Evolutionary conservation across 2,888 invertebrate species (phyloP), one percentile per base, ranked within the genome.

Genomic region (Drosophila phalerata): DNA sequence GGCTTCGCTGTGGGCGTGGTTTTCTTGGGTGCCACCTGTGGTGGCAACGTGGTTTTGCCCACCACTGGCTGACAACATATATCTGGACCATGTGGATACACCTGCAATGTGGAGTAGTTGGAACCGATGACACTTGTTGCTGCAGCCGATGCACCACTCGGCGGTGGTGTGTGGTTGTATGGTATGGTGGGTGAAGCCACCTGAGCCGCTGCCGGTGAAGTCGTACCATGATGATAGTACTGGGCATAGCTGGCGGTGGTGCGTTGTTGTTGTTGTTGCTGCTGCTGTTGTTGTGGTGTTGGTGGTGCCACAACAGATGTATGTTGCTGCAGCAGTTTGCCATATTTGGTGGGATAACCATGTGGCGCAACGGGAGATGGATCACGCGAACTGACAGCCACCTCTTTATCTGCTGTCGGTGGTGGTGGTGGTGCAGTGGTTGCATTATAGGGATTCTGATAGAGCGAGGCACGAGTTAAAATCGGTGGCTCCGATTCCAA

Each of bases 391-490:
- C 40, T 60, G 5, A 28, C 45, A 2, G 42, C 28, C 5, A 47
- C 47, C n/a, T 75, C 58, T 34, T 51, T 69, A 13, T 51, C 53
- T 32, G 68, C 32, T 3, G 42, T 8, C 19, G 19, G 5, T 22
- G 51, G n/a, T 34, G 61, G 3, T 4, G 52, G 62, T 56, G 77
- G 25, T 15, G 81, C 32, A 11, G 49, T 37, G 28, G 28, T n/a
- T 28, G 84, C 69, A 67, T 81, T 90, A 52, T 90, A 91, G 2
- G 91, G 91, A 78, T 91, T 91, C 45, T 86, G 78, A 68, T 90
- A 91, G 4, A 91, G 73, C 49, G 85, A 87, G 30, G 84, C 81
- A 40, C 82, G 77, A 5, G 70, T 66, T 10, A 77, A 25, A 0
- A 57, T 34, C n/a, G 64, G 60, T 28, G 75, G 49, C 11, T 85